Percentiles rank a stretch among this genome's conserved stretches.
phyloP scores from a whole-genome alignment of 2,113 vertebrate species.

The Cygnus atratus region DNA sequence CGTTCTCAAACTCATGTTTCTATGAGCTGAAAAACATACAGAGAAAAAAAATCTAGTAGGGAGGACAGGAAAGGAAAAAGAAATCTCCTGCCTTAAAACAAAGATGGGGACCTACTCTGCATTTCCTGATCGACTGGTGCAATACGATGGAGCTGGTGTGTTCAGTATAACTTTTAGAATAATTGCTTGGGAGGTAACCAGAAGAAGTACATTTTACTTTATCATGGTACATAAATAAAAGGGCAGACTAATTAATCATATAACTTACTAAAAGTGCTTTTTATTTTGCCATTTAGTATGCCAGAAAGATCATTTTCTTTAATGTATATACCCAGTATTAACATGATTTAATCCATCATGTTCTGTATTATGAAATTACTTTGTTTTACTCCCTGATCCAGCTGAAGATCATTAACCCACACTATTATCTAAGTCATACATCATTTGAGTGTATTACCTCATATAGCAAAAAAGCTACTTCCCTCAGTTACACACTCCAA shows the following conservation, averaged over 20 bases:
- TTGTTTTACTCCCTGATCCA: conserved; percentile 79
- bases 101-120: conserved; percentile 43
- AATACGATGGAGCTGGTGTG: conserved; percentile 26
- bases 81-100: conserved; percentile 28
- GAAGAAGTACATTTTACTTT: conserved; percentile 89
- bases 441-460: conserved; percentile 83
- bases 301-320: conserved; percentile 88
- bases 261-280: conserved; percentile 96
- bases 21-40: neutral
- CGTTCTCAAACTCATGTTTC: neutral
- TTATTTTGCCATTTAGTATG: conserved; percentile 94
- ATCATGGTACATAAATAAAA: conserved; percentile 82
- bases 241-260: conserved; percentile 90
- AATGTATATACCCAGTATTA: conserved; percentile 91
- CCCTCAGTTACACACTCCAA: conserved; percentile 44
- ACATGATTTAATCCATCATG: conserved; percentile 89
- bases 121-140: conserved; percentile 37
- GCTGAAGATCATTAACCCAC: conserved; percentile 90
- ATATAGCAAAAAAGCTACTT: conserved; percentile 74
- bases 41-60: neutral
- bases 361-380: conserved; percentile 85
- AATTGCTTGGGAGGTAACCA: conserved; percentile 87
- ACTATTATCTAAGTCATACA: conserved; percentile 80
- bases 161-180: conserved; percentile 80
- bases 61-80: neutral